Evolutionary conservation across 2,797 vertebrate genomes (phyloP).

Genomic region (Onychomys leucogaster): DNA sequence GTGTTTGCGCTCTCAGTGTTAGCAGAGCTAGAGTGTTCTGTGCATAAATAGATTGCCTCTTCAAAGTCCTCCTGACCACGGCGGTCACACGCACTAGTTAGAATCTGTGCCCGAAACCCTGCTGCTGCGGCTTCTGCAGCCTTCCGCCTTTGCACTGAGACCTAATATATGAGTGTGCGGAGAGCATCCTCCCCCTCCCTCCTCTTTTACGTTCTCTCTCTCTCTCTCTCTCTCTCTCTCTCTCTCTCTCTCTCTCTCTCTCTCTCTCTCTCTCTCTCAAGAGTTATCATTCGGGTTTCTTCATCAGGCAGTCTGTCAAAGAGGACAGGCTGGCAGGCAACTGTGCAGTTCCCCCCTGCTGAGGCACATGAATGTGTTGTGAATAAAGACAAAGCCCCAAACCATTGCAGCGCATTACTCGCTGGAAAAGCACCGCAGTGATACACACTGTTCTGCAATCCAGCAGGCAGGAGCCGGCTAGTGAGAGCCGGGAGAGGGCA

Average conservation of each 20-base stretch:
- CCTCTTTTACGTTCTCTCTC: constrained; percentile 48
- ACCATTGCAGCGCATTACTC: constrained; percentile 81
- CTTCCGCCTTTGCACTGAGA: constrained; percentile 84
- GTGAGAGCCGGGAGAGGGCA: not conserved
- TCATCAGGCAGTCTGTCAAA: constrained; percentile 82
- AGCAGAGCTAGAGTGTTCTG: constrained; percentile 81
- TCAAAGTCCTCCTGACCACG: constrained; percentile 85
- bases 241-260: not conserved
- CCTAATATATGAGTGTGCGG: constrained; percentile 80
- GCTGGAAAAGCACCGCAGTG: constrained; percentile 84
- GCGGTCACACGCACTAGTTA: constrained; percentile 81
- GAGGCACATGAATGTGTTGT: constrained; percentile 88
- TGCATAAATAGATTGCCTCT: constrained; percentile 83
- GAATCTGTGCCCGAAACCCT: constrained; percentile 83
- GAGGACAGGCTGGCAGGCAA: constrained; percentile 85
- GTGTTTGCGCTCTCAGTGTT: constrained; percentile 82
- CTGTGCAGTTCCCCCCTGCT: constrained; percentile 83
- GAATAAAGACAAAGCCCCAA: constrained; percentile 89
- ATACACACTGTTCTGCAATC: constrained; percentile 77
- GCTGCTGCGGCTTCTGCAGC: constrained; percentile 86
- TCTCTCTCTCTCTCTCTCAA: constrained; percentile 63
- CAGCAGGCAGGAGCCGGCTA: constrained; percentile 63
- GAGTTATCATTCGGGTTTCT: constrained; percentile 84
- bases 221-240: constrained; percentile 64
- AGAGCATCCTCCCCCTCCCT: constrained; percentile 76